Base-by-base conservation (phyloP, 2,113 vertebrate genomes). In the mouse (Mus musculus) region DNA sequence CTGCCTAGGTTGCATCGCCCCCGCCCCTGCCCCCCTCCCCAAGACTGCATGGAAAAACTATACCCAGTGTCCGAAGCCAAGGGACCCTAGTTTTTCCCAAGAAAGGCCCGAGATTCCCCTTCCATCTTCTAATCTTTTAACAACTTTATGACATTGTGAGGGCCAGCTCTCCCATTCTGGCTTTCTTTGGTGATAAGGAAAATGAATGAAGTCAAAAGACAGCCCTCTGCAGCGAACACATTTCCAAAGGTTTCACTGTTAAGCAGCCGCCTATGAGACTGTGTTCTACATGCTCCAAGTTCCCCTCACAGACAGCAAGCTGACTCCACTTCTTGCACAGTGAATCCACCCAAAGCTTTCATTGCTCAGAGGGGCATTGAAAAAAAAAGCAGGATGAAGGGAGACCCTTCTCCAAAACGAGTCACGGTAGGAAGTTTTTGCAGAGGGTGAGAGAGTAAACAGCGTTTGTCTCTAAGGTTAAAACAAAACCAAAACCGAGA, bases 11-110 rank as follows among this genome's bases (percentile, higher is more conserved):
- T 3, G 84, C 9, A 4, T 16, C 28, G 7, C 59, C 7, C 24
- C 84, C 13, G 2, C 17, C 42, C 1, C 33, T 2, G 0, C 39
- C 3, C 16, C 11, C 8, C 19, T 0, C n/a, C 72, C 28, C 11
- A 77, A n/a, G 63, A 14, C 46, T 3, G 5, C 24, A 3, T 17
- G 69, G 7, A n/a, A 69, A 80, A 39, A 52, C 19, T 13, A 4
- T 7, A 54, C n/a, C 65, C 33, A 0, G 4, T 36, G 14, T 36
- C 90, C 8, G 30, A 33, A 85, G 59, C 39, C 2, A 59, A 80
- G 30, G 42, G 65, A 4, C 9, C 2, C 39, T 26, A 24, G 36
- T 11, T 69, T 22, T 9, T 56, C n/a, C 22, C 24, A 52, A 63
- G 39, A 54, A 19, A 4, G 0, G 20, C 39, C 28, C 1, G 13